These are phyloP conservation scores for Proctacanthus coquilletti DNA, from an alignment of 1,140 invertebrate genomes.

Conservation along the genomic window DNA sequence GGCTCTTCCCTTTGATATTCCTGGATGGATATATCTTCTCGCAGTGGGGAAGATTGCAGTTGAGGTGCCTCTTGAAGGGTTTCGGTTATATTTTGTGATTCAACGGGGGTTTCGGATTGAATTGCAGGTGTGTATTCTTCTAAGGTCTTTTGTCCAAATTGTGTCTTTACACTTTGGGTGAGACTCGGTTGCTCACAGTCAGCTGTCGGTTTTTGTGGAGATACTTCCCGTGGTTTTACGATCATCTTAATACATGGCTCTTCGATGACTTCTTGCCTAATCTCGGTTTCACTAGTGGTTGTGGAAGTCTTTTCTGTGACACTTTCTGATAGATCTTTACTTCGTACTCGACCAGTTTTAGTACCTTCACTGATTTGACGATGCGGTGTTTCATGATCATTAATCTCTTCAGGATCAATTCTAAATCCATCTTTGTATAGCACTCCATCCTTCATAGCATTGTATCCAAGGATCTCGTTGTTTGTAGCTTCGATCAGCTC, in stretches of 20 bases:
- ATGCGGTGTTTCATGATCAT: background rate
- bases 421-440: conserved; percentile 22
- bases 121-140: conserved; percentile 13
- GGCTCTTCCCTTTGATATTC: no score
- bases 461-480: conserved; percentile 12
- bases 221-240: conserved; percentile 4
- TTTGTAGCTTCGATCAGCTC: conserved; percentile 13
- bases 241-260: conserved; percentile 18
- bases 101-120: conserved; percentile 15
- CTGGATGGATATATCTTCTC: background rate
- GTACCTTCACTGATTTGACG: no score
- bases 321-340: no score
- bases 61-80: no score
- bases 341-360: no score
- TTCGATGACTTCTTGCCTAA: conserved; percentile 17
- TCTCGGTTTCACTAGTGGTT: background rate
- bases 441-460: conserved; percentile 25
- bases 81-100: no score
- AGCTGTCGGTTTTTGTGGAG: no score
- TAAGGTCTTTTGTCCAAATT: conserved; percentile 16
- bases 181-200: conserved; percentile 12
- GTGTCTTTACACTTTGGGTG: conserved; percentile 22
- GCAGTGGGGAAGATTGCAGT: conserved; percentile 1
- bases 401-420: conserved; percentile 11
- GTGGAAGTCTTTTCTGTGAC: background rate